These are phyloP conservation scores for Enteromius anoplus DNA, from an alignment of 2,797 vertebrate genomes.

Conservation along the genomic window DNA sequence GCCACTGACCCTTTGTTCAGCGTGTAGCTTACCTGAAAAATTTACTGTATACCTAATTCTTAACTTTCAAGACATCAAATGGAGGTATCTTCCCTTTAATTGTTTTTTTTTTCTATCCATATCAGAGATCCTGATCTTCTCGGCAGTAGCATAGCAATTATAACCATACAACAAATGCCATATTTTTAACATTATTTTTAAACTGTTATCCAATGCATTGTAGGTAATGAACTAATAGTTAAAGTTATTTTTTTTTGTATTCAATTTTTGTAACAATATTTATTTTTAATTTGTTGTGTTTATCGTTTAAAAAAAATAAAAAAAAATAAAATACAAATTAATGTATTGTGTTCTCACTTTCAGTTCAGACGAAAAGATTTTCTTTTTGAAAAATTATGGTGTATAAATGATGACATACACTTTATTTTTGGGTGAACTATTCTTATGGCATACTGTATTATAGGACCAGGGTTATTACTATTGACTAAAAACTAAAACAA, in stretches of 20 bases:
- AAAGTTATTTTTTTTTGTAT: background rate
- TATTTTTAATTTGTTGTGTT: background rate
- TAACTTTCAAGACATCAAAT: background rate
- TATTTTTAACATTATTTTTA: background rate
- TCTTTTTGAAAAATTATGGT: background rate
- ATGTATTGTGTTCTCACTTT: background rate
- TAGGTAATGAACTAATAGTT: background rate
- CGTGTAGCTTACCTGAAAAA: constrained; percentile 36
- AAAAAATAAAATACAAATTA: background rate
- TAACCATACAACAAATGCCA: background rate
- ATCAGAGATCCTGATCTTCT: background rate
- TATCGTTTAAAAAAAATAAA: background rate
- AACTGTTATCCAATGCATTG: background rate
- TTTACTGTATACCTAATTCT: background rate
- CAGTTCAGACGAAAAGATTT: background rate
- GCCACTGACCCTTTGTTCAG: constrained; percentile 45
- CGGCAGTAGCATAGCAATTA: background rate
- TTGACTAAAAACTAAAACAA: background rate
- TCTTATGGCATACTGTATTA: background rate
- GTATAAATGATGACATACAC: background rate
- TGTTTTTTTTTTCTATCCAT: background rate
- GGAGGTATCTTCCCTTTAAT: background rate
- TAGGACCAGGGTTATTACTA: background rate
- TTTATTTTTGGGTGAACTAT: background rate
- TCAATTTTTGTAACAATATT: background rate